Conservation (phyloP, 2,797 vertebrate species). For the Melanotaenia trifasciata region DNA sequence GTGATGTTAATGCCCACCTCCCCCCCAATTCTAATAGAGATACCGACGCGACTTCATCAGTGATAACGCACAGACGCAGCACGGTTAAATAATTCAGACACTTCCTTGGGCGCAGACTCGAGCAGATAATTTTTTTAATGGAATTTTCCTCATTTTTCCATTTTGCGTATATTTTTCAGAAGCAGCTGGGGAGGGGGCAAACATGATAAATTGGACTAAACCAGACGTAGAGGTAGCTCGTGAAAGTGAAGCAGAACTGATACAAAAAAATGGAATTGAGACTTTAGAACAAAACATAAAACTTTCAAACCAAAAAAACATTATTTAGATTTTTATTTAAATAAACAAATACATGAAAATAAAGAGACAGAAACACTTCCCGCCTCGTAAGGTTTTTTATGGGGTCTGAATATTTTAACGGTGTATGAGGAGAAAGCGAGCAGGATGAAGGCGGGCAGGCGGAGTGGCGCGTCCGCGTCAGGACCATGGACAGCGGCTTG, state of each 20-base stretch:
- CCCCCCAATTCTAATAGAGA: constrained; percentile 5
- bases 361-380: too few species aligned
- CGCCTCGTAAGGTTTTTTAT: too few species aligned
- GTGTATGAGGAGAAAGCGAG: background rate
- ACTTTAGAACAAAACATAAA: background rate
- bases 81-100: constrained; percentile 13
- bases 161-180: background rate
- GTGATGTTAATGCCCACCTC: constrained; percentile 14
- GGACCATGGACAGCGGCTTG: constrained; percentile 42
- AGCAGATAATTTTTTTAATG: background rate
- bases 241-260: too few species aligned
- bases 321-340: background rate
- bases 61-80: constrained; percentile 27
- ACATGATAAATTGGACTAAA: background rate
- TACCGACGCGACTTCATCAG: constrained; percentile 33
- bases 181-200: background rate
- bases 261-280: constrained; percentile 8
- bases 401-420: too few species aligned
- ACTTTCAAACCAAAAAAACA: constrained; percentile 25
- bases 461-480: constrained; percentile 19
- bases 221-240: background rate
- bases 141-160: background rate
- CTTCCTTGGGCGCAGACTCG: background rate
- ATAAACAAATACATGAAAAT: background rate
- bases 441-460: constrained; percentile 1